Evolutionary conservation across 1,140 invertebrate species (phyloP).

Genomic region (Oncopeltus fasciatus): DNA sequence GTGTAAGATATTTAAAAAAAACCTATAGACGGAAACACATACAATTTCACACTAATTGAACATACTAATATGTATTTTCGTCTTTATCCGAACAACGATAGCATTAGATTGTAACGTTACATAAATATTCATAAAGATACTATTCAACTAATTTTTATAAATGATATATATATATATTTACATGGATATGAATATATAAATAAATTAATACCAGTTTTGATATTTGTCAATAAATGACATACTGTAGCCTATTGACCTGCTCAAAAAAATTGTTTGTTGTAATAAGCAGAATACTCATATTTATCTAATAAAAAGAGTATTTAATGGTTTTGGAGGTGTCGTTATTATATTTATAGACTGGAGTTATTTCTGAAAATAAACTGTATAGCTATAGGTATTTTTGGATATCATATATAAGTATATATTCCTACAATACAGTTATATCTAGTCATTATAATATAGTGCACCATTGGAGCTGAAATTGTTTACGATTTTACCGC

Average conservation of each 20-base stretch:
- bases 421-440: slow-evolving; percentile 11
- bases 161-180: slow-evolving; percentile 23
- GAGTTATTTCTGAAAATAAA: slow-evolving; percentile 18
- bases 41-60: not conserved
- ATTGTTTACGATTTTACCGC: not conserved
- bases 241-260: slow-evolving; percentile 23
- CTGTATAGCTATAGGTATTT: slow-evolving; percentile 23
- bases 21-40: not conserved
- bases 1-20: too few species aligned
- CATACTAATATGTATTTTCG: slow-evolving; percentile 14
- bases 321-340: slow-evolving; percentile 15
- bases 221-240: slow-evolving; percentile 22
- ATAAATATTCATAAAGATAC: slow-evolving; percentile 13
- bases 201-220: slow-evolving; percentile 20
- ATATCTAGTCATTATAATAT: slow-evolving; percentile 10
- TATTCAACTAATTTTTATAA: slow-evolving; percentile 20
- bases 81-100: slow-evolving; percentile 21
- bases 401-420: slow-evolving; percentile 22
- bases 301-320: slow-evolving; percentile 20
- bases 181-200: slow-evolving; percentile 13
- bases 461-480: not conserved
- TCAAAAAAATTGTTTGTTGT: slow-evolving; percentile 22
- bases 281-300: slow-evolving; percentile 17
- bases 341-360: slow-evolving; percentile 24
- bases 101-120: slow-evolving; percentile 9